These are phyloP conservation scores for Nesogale talazaci DNA, from an alignment of 2,113 vertebrate species.

Conservation along the genomic window DNA sequence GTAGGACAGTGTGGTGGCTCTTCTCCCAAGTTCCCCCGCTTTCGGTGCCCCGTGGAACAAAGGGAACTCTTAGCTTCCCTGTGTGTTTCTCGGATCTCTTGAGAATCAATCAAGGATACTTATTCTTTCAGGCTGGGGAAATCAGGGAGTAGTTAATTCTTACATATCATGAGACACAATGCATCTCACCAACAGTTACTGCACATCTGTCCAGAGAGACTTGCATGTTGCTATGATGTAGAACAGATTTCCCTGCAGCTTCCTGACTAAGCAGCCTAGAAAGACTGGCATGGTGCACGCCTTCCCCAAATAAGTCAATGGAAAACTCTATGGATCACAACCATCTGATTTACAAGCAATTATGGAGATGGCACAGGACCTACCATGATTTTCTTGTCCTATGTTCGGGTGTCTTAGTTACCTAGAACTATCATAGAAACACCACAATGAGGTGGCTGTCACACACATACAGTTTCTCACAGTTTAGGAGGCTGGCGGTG, in stretches of 20 bases:
- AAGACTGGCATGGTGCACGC: neutral
- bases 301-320: neutral
- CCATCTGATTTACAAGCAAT: neutral
- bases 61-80: neutral
- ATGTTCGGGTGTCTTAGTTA: neutral
- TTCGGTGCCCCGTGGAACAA: neutral
- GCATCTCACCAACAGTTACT: neutral
- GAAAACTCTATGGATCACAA: neutral
- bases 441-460: neutral
- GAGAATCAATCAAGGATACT: neutral
- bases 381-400: neutral
- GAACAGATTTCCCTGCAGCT: neutral
- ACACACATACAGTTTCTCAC: neutral
- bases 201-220: neutral
- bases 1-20: neutral
- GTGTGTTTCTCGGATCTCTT: neutral
- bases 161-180: neutral
- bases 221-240: neutral
- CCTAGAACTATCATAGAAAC: neutral
- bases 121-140: conserved; percentile 20
- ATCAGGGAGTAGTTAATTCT: neutral
- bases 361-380: neutral
- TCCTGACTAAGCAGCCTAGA: neutral
- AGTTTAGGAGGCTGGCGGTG: neutral
- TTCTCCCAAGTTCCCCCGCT: neutral